Evolutionary conservation across 2,113 vertebrate species (phyloP).

Genomic region (Romanogobio albipinnatus): DNA sequence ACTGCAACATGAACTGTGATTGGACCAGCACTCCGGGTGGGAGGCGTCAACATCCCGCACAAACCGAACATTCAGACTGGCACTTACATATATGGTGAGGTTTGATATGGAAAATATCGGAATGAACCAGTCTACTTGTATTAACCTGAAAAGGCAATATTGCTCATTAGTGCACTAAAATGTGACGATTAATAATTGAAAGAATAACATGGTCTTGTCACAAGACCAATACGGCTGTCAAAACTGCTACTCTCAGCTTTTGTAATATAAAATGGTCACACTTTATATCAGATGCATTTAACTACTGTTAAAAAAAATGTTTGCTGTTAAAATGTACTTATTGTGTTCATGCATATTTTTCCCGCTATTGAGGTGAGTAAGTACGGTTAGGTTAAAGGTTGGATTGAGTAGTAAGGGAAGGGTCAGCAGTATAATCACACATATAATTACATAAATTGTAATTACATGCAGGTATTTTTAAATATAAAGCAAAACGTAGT

Average conservation of each 20-base stretch:
- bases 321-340: no score
- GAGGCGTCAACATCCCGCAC: constrained; percentile 34
- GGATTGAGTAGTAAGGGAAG: no score
- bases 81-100: constrained; percentile 30
- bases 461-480: no score
- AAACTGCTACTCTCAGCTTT: constrained; percentile 24
- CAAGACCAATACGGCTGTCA: neutral
- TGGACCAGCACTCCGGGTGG: constrained; percentile 37
- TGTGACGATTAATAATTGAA: neutral
- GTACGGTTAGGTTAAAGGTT: no score
- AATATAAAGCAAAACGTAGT: no score
- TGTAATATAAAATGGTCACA: neutral
- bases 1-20: constrained; percentile 56
- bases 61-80: constrained; percentile 34
- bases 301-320: no score
- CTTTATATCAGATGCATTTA: no score
- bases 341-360: no score
- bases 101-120: constrained; percentile 33
- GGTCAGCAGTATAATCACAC: no score
- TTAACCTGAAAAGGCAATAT: constrained; percentile 19
- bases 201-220: neutral
- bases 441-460: no score
- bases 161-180: neutral
- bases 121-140: constrained; percentile 29
- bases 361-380: no score